phyloP scores from a whole-genome alignment of 2,113 vertebrate species.

The Ochotona curzoniae region DNA sequence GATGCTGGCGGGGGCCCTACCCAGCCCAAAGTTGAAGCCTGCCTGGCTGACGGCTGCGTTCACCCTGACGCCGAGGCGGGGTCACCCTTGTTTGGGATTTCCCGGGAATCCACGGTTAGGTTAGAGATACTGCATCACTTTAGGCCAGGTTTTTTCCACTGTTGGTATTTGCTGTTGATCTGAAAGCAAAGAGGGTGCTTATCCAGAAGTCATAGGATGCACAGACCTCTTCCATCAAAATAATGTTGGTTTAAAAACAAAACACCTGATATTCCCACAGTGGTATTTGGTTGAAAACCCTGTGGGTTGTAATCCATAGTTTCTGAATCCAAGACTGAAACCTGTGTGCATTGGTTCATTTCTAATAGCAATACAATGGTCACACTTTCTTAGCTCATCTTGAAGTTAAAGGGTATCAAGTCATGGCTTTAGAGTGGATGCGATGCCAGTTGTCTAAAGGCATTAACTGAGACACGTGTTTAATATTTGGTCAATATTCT shows the following conservation, averaged over 20 bases:
- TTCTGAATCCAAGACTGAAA: not conserved
- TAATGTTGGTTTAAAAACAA: constrained; percentile 29
- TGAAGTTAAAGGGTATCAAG: not conserved
- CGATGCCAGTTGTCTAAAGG: not conserved
- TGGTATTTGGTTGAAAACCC: constrained; percentile 24
- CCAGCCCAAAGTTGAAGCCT: constrained; percentile 24
- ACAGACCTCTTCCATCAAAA: not conserved
- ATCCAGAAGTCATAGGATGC: constrained; percentile 22
- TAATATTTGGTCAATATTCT: not conserved
- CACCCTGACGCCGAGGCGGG: not conserved
- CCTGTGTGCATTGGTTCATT: not conserved
- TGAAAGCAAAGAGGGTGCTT: constrained; percentile 21
- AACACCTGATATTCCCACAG: not conserved
- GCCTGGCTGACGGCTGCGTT: not conserved
- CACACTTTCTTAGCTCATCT: not conserved
- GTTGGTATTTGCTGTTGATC: not conserved
- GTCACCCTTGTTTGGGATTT: constrained; percentile 61
- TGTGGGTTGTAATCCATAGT: not conserved
- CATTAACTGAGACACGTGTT: not conserved
- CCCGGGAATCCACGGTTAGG: constrained; percentile 10
- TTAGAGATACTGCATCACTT: not conserved
- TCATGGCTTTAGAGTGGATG: not conserved
- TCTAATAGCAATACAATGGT: not conserved
- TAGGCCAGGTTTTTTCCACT: constrained; percentile 8
- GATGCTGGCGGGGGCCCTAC: constrained; percentile 71